Percentiles rank a stretch among this genome's conserved stretches.
Evolutionary conservation across 64 coral and sea anemone genomes (phyloP).

Genomic region (Pocillopora verrucosa): DNA sequence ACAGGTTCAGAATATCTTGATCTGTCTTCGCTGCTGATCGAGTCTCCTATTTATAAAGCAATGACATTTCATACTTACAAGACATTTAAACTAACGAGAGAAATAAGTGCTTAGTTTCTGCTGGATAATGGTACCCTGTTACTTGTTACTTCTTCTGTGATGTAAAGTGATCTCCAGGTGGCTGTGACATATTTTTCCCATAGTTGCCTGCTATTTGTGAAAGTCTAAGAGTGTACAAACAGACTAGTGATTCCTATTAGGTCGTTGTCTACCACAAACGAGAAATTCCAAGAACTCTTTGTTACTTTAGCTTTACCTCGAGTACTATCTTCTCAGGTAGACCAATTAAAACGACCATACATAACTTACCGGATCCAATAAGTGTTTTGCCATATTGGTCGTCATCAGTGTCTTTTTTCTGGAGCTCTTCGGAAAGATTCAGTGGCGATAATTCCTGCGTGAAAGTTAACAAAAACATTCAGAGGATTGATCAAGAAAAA

Average conservation of each 20-base stretch:
- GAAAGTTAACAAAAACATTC: background rate
- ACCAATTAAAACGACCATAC: too few relatives aligned
- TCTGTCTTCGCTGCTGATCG: background rate
- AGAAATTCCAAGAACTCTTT: background rate
- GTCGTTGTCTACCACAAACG: too few relatives aligned
- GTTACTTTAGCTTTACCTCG: background rate
- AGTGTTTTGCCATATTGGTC: background rate
- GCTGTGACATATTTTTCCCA: too few relatives aligned
- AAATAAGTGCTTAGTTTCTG: background rate
- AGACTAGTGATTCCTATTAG: too few relatives aligned
- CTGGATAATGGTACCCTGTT: too few relatives aligned
- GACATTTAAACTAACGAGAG: background rate
- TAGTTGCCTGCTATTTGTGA: too few relatives aligned
- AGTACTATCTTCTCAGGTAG: too few relatives aligned
- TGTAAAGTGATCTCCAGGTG: too few relatives aligned
- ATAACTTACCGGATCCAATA: background rate
- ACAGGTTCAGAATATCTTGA: background rate
- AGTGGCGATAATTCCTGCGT: conserved; percentile 20
- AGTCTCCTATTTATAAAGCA: background rate
- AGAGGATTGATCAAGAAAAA: too few relatives aligned
- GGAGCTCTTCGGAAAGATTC: conserved; percentile 26
- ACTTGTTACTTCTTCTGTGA: too few relatives aligned
- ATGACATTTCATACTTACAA: background rate
- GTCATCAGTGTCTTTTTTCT: conserved; percentile 1
- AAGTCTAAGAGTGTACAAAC: too few relatives aligned